Conservation (phyloP, 2,888 invertebrate genomes). For the Drosophila longiperda region DNA sequence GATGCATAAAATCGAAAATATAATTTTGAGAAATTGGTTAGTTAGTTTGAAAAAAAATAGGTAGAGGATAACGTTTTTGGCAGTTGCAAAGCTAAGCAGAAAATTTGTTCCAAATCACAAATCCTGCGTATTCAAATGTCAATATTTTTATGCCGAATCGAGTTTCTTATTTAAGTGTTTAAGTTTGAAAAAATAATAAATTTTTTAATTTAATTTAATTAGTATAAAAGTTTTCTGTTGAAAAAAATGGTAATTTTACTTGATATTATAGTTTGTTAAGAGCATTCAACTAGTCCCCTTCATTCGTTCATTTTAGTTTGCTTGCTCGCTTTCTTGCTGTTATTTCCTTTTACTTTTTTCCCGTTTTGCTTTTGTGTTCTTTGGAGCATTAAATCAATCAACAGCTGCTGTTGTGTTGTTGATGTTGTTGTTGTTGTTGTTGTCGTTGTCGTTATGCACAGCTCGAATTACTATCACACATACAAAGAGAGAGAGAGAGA, state of each 20-base stretch:
- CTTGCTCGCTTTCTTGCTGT: constrained; percentile 9
- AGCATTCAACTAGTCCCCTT: constrained; percentile 15
- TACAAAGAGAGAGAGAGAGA: background rate
- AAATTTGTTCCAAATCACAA: background rate
- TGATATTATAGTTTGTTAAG: background rate
- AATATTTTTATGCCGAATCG: background rate
- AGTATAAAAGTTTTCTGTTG: background rate
- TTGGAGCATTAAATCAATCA: constrained; percentile 72
- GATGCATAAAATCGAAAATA: background rate
- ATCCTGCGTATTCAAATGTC: background rate
- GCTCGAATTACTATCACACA: constrained; percentile 58
- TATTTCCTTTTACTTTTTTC: constrained; percentile 39
- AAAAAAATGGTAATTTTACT: background rate
- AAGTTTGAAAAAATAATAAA: too few species aligned
- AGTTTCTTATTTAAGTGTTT: too few species aligned
- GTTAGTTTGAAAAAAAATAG: background rate
- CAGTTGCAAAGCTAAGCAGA: background rate
- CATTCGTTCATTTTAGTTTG: background rate
- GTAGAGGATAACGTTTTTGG: background rate
- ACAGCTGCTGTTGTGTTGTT: constrained; percentile 57
- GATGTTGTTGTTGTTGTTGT: constrained; percentile 6
- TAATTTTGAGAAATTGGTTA: background rate
- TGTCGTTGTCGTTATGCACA: constrained; percentile 14
- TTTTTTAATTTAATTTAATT: too few species aligned
- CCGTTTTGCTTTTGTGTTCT: constrained; percentile 46